A percentile compares a stretch with the other conserved stretches of the same genome.
phyloP scores from a whole-genome alignment of 2,797 vertebrate species.

The Nasua narica region DNA sequence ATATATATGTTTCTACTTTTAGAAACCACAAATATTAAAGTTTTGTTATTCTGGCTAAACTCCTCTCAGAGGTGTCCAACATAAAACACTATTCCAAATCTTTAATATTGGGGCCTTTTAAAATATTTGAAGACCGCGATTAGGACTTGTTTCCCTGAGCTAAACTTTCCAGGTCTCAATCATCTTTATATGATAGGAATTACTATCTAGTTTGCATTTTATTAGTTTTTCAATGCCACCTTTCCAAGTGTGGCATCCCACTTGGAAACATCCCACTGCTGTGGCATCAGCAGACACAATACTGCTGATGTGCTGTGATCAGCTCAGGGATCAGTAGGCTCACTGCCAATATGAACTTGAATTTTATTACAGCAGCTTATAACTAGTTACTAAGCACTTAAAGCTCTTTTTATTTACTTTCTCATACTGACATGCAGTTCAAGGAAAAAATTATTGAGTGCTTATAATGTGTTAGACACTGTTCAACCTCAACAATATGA shows the following conservation, averaged over 20 bases:
- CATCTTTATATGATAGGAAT: not conserved
- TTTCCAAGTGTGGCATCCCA: not conserved
- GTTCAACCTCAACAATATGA: slow-evolving; percentile 7
- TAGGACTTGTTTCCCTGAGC: not conserved
- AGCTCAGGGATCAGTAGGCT: not conserved
- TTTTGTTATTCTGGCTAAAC: not conserved
- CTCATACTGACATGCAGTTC: not conserved
- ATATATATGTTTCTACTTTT: not conserved
- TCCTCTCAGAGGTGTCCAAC: not conserved
- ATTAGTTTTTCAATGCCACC: not conserved
- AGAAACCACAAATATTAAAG: slow-evolving; percentile 8
- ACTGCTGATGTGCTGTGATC: not conserved
- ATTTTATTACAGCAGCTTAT: not conserved
- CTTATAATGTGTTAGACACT: not conserved
- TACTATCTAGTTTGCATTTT: not conserved
- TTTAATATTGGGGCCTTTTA: slow-evolving; percentile 8
- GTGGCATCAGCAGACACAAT: not conserved
- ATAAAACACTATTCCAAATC: not conserved
- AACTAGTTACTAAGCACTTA: not conserved
- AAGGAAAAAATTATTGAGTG: not conserved
- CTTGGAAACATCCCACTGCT: too few species aligned
- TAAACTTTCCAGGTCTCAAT: not conserved
- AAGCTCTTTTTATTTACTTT: not conserved
- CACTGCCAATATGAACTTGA: not conserved
- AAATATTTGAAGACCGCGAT: not conserved